These are phyloP conservation scores for Narcine bancroftii DNA, from an alignment of 2,113 vertebrate genomes.

Conservation along the genomic window DNA sequence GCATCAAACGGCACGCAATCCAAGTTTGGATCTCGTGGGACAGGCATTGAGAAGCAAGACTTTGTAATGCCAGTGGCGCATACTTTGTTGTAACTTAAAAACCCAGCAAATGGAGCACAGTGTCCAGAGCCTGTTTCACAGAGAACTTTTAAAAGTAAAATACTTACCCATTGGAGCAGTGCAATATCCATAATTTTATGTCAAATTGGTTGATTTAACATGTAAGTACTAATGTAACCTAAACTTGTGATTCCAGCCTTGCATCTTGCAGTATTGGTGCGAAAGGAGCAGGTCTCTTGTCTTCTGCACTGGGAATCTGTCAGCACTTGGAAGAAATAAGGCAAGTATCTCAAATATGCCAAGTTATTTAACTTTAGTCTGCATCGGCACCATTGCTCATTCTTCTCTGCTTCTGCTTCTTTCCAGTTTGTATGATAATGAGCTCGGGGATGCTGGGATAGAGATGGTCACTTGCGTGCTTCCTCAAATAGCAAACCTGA, in stretches of 20 bases:
- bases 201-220: background rate
- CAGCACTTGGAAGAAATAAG: constrained; percentile 66
- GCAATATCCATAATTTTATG: background rate
- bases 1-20: too few species aligned
- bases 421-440: constrained; percentile 71
- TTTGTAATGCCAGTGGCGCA: too few species aligned
- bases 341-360: constrained; percentile 52
- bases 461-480: constrained; percentile 50
- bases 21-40: too few species aligned
- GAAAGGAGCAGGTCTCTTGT: constrained; percentile 57
- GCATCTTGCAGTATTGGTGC: constrained; percentile 60
- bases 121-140: too few species aligned
- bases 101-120: too few species aligned
- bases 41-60: too few species aligned
- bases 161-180: too few species aligned
- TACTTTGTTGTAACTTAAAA: too few species aligned
- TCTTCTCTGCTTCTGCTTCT: constrained; percentile 16
- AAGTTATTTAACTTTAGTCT: background rate
- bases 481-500: constrained; percentile 54
- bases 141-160: too few species aligned
- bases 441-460: constrained; percentile 56
- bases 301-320: constrained; percentile 58
- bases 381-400: background rate
- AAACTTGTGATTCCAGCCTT: constrained; percentile 54
- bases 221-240: background rate